Base-by-base conservation (phyloP, 1,140 invertebrate genomes). In the Drosophila nannoptera region DNA sequence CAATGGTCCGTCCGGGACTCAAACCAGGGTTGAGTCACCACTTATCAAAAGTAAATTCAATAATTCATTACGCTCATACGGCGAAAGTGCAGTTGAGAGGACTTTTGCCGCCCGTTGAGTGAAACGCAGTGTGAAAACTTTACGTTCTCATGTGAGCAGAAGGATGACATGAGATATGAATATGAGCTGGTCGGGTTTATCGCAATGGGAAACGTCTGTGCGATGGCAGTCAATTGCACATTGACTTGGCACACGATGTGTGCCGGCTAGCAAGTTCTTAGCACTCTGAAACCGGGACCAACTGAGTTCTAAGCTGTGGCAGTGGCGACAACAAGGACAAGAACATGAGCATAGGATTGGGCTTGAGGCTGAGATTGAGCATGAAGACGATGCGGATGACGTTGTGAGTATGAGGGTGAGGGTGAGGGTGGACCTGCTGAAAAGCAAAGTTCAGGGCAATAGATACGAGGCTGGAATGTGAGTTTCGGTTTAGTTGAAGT, bases 211-310 rank as follows among this genome's bases (percentile, higher is more conserved):
- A 60, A 48, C 14, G 53, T 40, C 36, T 55, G 36, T 22, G n/a
- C 32, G 62, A 40, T 50, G 75, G 56, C 72, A 86, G 80, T 80
- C 80, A 83, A 83, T 83, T 83, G 80, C 81, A 80, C 81, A 83
- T 84, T 73, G 80, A 83, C 73, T 84, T 80, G 80, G 71, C 71
- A 78, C 71, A 68, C 71, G 48, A 52, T 58, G 53, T 58, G 53
- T 46, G 29, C n/a, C 33, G 48, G 64, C 45, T 52, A 49, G 8
- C 33, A 33, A 55, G 49, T 35, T 42, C 14, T 22, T 54, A 68
- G 66, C 64, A 42, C 60, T 69, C 16, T 72, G 48, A 35, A 53
- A 58, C 54, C 54, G 58, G 55, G 62, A 58, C 45, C 52, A 45
- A 33, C 48, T 53, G 63, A 59, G 67, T 59, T 48, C 64, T 82